Evolutionary conservation across 1,140 invertebrate species (phyloP).

Genomic region (Heterodera schachtii): DNA sequence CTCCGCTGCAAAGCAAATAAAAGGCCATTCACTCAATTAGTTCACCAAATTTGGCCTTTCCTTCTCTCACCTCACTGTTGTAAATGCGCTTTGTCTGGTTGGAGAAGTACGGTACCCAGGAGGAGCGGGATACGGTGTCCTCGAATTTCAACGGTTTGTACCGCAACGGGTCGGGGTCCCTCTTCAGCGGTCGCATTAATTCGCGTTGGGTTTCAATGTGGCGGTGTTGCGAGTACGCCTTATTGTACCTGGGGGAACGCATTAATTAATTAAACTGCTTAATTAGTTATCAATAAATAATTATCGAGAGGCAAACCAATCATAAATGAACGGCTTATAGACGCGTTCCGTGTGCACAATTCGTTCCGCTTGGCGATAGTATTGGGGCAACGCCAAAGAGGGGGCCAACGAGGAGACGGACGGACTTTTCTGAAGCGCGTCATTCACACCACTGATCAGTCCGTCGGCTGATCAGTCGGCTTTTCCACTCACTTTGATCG

Average conservation of each 20-base stretch:
- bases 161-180: slow-evolving; percentile 22
- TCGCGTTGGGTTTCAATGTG: slow-evolving; percentile 51
- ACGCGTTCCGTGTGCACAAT: slow-evolving; percentile 65
- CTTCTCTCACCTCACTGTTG: slow-evolving; percentile 54
- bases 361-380: slow-evolving; percentile 62
- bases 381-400: slow-evolving; percentile 62
- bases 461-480: neutral
- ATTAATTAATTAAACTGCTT: no score
- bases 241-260: slow-evolving; percentile 19
- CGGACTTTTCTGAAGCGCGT: slow-evolving; percentile 36
- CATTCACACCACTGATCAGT: neutral
- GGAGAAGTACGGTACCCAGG: slow-evolving; percentile 64
- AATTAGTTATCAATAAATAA: no score
- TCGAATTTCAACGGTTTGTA: slow-evolving; percentile 28
- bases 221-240: slow-evolving; percentile 19
- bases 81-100: slow-evolving; percentile 65
- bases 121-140: slow-evolving; percentile 23
- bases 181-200: slow-evolving; percentile 40
- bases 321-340: slow-evolving; percentile 63
- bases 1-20: slow-evolving; percentile 48
- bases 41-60: neutral
- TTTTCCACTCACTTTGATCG: slow-evolving; percentile 47
- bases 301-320: slow-evolving; percentile 50
- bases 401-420: slow-evolving; percentile 63
- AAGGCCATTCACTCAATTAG: neutral